Base-by-base conservation (phyloP, 64 coral and sea anemone genomes). In the Montipora sp. region DNA sequence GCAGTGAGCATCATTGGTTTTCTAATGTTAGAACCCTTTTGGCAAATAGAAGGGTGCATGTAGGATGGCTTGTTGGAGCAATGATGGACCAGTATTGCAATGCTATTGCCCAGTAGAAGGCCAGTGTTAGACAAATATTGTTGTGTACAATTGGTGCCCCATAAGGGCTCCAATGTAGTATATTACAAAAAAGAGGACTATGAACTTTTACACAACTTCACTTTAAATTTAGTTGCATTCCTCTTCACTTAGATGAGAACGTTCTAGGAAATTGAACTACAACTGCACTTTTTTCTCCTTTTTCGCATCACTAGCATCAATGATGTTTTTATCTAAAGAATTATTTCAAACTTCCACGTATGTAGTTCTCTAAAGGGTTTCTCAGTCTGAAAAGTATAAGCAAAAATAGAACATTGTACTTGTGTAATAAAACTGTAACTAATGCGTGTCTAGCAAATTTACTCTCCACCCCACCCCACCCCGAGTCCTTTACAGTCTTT, bases 251-350 rank as follows among this genome's bases (percentile, higher is more conserved):
- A 6, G 51, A 10, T 55, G 51, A 55, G 51, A 7, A 55, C 5
- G 51, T 7, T 55, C 51, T 55, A 10, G 10, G 36, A 36, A 36
- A 36, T 36, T 55, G 3, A 14, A 24, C 43, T 65, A 15, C 45
- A 12, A 66, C 7, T 65, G 80, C 80, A 83, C 15, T 16, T 68
- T 83, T 83, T 55, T 58, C 36, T 36, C 36, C 36, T 36, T 36
- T 36, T 36, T 36, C 36, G 36, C 36, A 36, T 36, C 36, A 36
- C 36, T 36, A 36, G 36, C 2, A 21, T 21, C 78, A 58, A 19
- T 80, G 50, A 9, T 80, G 78, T 80, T 80, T 80, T 80, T 80
- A 80, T 80, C 8, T 24, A 57, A 58, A 51, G 78, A 57, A 80
- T 58, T 80, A 80, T 75, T 75, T 23, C 73, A 46, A 8, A 45